Evolutionary conservation across 2,797 vertebrate genomes (phyloP), one percentile per base, ranked within the genome.

Genomic region (Arremon brunneinucha): DNA sequence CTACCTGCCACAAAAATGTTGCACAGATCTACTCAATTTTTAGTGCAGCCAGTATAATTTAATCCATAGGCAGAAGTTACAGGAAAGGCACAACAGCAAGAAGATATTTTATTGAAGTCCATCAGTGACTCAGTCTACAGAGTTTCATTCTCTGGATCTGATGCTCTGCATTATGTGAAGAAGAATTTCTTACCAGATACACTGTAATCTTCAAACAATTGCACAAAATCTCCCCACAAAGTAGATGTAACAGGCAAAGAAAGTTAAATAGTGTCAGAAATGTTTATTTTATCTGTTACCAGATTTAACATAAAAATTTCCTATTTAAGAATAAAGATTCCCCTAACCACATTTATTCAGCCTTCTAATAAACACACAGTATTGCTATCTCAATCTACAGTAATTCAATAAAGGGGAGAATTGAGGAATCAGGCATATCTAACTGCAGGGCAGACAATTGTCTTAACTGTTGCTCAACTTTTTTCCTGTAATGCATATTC

Each of bases 401-500:
- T 90, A 94, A 94, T 39, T 67, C 57, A 93, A 22, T 95, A 87
- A 83, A 86, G 53, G 52, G 62, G 41, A 32, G 41, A 79, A 82
- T 26, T 65, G 72, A 80, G 64, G 44, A 75, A 63, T 86, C 49
- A 5, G 55, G 34, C 67, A 14, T 82, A 83, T 68, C 12, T 92
- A 87, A 83, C 86, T 93, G 35, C 75, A 86, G 77, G 80, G 90
- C 74, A 82, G 41, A 78, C 14, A 34, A 7, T 88, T 79, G 39
- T 89, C 87, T 87, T 86, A 49, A 46, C 32, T 18, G 18, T 90
- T 94, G 82, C 85, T 90, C 76, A 83, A 22, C 52, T 52, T 56
- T 74, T 83, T 77, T 60, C 56, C 34, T 76, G 27, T 90, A 82
- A 76, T 84, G 89, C 93, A 68, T 95, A 94, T 94, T 96, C 83